phyloP scores from a whole-genome alignment of 2,888 invertebrate species.

The Trachelus tabidus region DNA sequence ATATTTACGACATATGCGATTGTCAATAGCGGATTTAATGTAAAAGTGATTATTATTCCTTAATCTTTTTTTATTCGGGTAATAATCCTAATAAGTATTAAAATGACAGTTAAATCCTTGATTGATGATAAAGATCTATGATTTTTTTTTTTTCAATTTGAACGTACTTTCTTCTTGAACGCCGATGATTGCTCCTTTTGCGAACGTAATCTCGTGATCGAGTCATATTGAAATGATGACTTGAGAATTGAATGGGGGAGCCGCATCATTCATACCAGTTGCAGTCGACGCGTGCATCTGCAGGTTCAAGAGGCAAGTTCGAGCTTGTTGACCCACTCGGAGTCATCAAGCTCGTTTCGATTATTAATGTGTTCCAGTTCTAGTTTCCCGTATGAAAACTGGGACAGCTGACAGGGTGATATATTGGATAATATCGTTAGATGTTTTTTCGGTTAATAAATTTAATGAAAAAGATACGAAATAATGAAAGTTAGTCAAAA shows the following conservation, averaged over 20 bases:
- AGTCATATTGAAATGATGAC: background rate
- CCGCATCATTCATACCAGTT: background rate
- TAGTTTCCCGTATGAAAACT: background rate
- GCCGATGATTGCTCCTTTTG: background rate
- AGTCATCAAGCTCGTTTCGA: background rate
- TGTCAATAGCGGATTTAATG: background rate
- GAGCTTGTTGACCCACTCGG: constrained; percentile 8
- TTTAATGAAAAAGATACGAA: background rate
- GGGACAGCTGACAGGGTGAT: background rate
- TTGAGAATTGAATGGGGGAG: background rate
- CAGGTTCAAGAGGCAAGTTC: constrained; percentile 2
- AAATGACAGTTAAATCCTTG: background rate
- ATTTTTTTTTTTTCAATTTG: background rate
- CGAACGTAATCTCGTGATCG: background rate
- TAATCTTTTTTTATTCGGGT: background rate
- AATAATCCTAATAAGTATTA: background rate
- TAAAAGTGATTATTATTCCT: background rate
- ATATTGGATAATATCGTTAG: background rate
- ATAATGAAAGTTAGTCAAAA: background rate
- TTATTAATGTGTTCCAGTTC: background rate
- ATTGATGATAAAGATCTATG: background rate
- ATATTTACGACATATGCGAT: background rate
- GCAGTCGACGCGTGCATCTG: background rate
- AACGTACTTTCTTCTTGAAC: background rate
- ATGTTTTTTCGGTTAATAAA: background rate